Evolutionary conservation across 1,140 invertebrate species (phyloP), one percentile per base, ranked within the genome.

Genomic region (Drosophila carrolli): DNA sequence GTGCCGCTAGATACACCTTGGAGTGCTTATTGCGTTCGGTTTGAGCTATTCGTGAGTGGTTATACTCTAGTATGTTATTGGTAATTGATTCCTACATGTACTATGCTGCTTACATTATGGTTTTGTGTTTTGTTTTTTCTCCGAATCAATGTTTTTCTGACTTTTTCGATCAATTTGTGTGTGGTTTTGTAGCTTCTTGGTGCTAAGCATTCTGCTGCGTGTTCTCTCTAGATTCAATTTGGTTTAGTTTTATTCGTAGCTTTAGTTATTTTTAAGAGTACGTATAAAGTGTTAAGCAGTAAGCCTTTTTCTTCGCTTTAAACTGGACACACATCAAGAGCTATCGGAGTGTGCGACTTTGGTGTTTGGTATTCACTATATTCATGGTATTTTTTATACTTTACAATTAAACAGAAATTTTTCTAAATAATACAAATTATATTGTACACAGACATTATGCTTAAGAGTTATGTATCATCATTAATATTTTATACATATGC

Each of bases 171-270:
- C 74, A 50, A 66, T 78, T 78, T 65, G 61, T 63, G 62, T 75
- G 73, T 75, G 73, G 73, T 82, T 84, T 86, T 86, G 83, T 86
- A 86, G 76, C 83, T 83, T 88, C 63, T 76, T 88, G 83, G 83
- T 86, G 83, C 83, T 83, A 86, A 86, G 83, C 83, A 86, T 79
- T 83, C 86, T 88, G 75, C 83, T 86, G 83, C 75, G 83, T 81
- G 76, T 91, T 66, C 68, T 72, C 47, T 83, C 61, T 88, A 80
- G 70, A 60, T 73, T 76, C 70, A 59, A 78, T 78, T 67, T 59
- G 57, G 54, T 60, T 75, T 78, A 38, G 57, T 13, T 58, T 61
- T 71, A 53, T 40, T 51, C 27, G 60, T 60, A 60, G 37, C 29
- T 41, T 61, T 53, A 60, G 38, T 71, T 44, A 38, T 53, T 47